Conservation (phyloP, 2,888 invertebrate species). For the Didymodactylos carnosus region DNA sequence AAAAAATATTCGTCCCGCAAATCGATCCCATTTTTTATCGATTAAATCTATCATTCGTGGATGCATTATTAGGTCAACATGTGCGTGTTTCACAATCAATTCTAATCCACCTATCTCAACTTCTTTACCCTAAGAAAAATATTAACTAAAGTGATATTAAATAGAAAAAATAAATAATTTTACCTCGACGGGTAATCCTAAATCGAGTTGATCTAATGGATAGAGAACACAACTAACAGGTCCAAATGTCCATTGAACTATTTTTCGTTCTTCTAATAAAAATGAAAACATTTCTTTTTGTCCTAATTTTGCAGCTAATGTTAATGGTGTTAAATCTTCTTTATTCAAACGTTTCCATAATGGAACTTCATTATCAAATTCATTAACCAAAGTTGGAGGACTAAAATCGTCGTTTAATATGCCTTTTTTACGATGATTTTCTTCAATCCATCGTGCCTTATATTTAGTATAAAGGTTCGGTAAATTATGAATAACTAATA, state of each 20-base stretch:
- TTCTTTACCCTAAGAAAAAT: neutral
- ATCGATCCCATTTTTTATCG: neutral
- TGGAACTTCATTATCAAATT: neutral
- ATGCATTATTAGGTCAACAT: neutral
- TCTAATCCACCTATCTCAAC: neutral
- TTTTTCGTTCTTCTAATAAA: slow-evolving; percentile 77
- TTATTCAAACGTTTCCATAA: slow-evolving; percentile 37
- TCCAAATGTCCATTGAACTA: slow-evolving; percentile 90
- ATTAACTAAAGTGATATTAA: neutral
- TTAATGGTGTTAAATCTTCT: slow-evolving; percentile 68
- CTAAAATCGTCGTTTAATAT: neutral
- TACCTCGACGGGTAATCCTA: slow-evolving; percentile 38
- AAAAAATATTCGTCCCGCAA: neutral
- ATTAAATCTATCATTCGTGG: neutral
- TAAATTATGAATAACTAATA: neutral
- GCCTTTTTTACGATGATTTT: neutral
- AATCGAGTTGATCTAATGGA: slow-evolving; percentile 64
- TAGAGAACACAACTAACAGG: slow-evolving; percentile 87
- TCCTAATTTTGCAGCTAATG: slow-evolving; percentile 74
- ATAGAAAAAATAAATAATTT: neutral
- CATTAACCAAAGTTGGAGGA: accelerated
- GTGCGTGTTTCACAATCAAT: neutral
- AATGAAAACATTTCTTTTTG: slow-evolving; percentile 82
- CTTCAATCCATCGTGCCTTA: neutral
- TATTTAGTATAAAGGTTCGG: neutral